These are phyloP conservation scores for Crocidura indochinensis DNA, from an alignment of 2,797 vertebrate genomes.

Conservation along the genomic window DNA sequence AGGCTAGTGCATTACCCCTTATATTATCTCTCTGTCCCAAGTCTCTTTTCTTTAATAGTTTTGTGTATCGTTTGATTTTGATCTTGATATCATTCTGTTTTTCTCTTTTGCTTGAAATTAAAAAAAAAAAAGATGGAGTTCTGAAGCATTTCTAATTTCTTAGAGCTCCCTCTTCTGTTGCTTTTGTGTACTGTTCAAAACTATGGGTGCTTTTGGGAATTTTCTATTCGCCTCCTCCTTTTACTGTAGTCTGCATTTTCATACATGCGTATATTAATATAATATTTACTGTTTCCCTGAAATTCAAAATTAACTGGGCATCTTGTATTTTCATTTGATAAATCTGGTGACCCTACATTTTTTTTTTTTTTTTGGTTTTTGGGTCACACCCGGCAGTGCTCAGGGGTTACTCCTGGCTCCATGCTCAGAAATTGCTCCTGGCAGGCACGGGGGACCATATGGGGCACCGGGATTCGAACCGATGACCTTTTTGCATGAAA, in stretches of 20 bases:
- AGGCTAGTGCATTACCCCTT: too few relatives aligned
- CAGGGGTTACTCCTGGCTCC: too few relatives aligned
- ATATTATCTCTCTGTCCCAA: too few relatives aligned
- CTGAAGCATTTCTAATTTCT: slow-evolving; percentile 65
- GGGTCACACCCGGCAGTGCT: too few relatives aligned
- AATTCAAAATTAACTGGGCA: slow-evolving; percentile 42
- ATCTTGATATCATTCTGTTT: slow-evolving; percentile 28
- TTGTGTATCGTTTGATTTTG: slow-evolving; percentile 70
- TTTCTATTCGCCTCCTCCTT: slow-evolving; percentile 31
- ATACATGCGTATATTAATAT: slow-evolving; percentile 3
- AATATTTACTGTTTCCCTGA: background rate
- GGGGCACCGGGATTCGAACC: too few relatives aligned
- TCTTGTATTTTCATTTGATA: slow-evolving; percentile 57
- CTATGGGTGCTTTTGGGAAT: background rate
- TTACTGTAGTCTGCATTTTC: slow-evolving; percentile 6
- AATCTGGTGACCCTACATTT: background rate
- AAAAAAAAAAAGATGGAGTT: slow-evolving; percentile 41
- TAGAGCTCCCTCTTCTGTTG: slow-evolving; percentile 84
- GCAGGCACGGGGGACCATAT: too few relatives aligned
- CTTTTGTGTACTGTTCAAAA: slow-evolving; percentile 53
- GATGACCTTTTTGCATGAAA: too few relatives aligned
- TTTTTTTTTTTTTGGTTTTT: too few relatives aligned
- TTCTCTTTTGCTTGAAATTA: slow-evolving; percentile 66
- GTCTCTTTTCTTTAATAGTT: slow-evolving; percentile 62
- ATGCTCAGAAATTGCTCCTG: too few relatives aligned